Conservation (phyloP, 2,888 invertebrate genomes). For the Glyphotaelius pellucidus region DNA sequence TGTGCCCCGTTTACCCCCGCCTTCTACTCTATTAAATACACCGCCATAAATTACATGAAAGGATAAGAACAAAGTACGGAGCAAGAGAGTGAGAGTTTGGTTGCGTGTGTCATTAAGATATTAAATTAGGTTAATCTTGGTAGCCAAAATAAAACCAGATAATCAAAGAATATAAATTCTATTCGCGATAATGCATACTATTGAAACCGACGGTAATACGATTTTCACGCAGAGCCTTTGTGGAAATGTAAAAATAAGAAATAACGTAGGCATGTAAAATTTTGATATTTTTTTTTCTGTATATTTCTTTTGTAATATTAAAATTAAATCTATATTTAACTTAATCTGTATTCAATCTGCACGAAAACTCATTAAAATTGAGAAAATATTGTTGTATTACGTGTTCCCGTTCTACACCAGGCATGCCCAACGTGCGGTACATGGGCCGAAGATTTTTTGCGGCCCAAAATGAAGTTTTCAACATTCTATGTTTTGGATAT, state of each 20-base stretch:
- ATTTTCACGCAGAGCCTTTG: neutral
- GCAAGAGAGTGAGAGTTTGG: neutral
- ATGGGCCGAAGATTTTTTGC: too few species aligned
- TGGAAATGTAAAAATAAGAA: too few species aligned
- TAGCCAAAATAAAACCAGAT: neutral
- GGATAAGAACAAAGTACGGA: neutral
- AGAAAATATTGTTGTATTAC: neutral
- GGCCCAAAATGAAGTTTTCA: too few species aligned
- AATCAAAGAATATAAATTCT: neutral
- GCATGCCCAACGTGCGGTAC: too few species aligned
- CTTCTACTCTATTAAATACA: neutral
- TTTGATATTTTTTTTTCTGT: neutral
- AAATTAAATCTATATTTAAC: neutral
- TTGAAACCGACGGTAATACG: neutral
- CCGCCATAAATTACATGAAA: neutral
- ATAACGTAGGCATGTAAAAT: too few species aligned
- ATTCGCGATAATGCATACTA: neutral
- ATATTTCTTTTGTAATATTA: neutral
- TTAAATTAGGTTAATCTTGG: neutral
- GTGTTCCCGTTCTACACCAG: neutral
- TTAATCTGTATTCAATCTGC: neutral
- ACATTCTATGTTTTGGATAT: too few species aligned
- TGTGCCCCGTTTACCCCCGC: neutral
- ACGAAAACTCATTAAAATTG: neutral
- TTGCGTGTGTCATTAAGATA: neutral